Conservation (phyloP, 2,888 invertebrate species). For the Euspilapteryx auroguttella region DNA sequence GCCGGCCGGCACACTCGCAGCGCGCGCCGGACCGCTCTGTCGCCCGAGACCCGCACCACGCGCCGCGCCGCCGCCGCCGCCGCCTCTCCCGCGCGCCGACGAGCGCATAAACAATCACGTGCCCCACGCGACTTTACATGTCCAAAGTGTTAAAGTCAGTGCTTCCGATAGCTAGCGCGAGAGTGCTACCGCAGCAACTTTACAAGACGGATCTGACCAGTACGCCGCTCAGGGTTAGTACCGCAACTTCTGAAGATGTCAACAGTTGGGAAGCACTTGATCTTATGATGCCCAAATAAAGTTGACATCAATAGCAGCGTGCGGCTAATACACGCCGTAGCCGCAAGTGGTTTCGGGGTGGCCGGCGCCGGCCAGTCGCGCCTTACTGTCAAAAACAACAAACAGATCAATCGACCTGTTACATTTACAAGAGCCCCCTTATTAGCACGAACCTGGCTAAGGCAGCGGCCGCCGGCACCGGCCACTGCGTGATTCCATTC, state of each 20-base stretch:
- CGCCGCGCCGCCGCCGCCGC: constrained; percentile 31
- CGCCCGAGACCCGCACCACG: constrained; percentile 18
- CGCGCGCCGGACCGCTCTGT: constrained; percentile 14
- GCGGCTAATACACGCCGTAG: constrained; percentile 42
- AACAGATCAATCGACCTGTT: constrained; percentile 52
- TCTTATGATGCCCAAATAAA: no score
- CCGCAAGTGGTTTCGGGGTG: constrained; percentile 45
- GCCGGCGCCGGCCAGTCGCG: constrained; percentile 48
- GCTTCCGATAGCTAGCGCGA: constrained; percentile 51
- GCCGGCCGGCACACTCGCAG: constrained; percentile 19
- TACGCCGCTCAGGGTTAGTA: constrained; percentile 56
- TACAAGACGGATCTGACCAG: constrained; percentile 46
- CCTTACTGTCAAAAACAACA: constrained; percentile 48
- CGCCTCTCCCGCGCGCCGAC: constrained; percentile 46
- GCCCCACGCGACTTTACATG: constrained; percentile 43
- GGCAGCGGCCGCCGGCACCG: constrained; percentile 14
- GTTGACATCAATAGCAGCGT: no score
- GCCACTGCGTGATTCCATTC: constrained; percentile 1
- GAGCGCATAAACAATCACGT: constrained; percentile 33
- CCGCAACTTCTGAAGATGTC: constrained; percentile 28
- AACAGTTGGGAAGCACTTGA: no score
- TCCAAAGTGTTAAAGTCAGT: constrained; percentile 57
- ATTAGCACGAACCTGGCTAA: constrained; percentile 21
- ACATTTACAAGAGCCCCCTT: constrained; percentile 31
- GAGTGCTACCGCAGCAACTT: constrained; percentile 49